Percentiles rank a stretch among this genome's conserved stretches.
Conservation (phyloP, 2,888 invertebrate species). For the Cantharis lateralis region DNA sequence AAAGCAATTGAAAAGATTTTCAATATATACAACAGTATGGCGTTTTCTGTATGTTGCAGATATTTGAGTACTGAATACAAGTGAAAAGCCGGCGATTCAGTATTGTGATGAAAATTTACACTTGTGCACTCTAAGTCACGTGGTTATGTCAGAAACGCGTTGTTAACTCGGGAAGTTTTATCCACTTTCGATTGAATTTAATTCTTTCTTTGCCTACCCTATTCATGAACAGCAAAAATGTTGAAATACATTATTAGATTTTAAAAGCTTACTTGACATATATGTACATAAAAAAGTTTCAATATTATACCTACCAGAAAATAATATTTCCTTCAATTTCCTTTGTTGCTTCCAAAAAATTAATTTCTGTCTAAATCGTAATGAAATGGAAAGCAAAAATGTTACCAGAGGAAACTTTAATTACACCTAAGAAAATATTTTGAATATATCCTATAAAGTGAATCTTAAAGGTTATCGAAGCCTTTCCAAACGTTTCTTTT, state of each 20-base stretch:
- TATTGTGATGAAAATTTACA: slow-evolving; percentile 59
- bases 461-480: too few relatives aligned
- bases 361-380: not conserved
- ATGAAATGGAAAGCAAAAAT: too few relatives aligned
- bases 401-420: too few relatives aligned
- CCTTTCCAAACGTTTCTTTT: too few relatives aligned
- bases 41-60: slow-evolving; percentile 53
- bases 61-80: slow-evolving; percentile 55
- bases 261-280: slow-evolving; percentile 6
- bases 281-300: slow-evolving; percentile 3
- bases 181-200: slow-evolving; percentile 52
- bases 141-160: slow-evolving; percentile 51
- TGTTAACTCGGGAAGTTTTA: slow-evolving; percentile 51
- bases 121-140: slow-evolving; percentile 58
- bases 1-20: slow-evolving; percentile 58
- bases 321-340: not conserved
- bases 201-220: slow-evolving; percentile 42
- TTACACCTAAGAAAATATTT: too few relatives aligned
- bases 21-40: slow-evolving; percentile 53
- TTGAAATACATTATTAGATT: slow-evolving; percentile 7
- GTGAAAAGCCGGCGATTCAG: slow-evolving; percentile 55
- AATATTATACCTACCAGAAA: not conserved
- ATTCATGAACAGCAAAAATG: slow-evolving; percentile 22
- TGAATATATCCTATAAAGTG: too few relatives aligned
- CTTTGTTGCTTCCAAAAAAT: not conserved